Evolutionary conservation across 30 jellyfish, hydroid and myxozoan species (phyloP).

Genomic region (Hydractinia symbiolongicarpus): DNA sequence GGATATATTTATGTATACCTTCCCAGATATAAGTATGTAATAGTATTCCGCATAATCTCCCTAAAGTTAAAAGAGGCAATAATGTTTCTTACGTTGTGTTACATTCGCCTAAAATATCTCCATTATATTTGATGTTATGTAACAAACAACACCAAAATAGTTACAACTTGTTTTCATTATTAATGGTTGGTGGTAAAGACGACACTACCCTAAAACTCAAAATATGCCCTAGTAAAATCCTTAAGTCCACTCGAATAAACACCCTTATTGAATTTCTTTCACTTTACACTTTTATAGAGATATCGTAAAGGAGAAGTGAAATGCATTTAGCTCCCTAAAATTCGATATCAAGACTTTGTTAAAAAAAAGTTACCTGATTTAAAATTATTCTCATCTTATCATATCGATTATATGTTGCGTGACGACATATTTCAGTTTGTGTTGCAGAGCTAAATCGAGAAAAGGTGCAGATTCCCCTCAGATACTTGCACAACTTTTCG

Average conservation of each 20-base stretch:
- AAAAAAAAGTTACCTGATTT: neutral
- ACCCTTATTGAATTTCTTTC: no score
- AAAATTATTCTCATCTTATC: conserved; percentile 14
- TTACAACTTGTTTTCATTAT: no score
- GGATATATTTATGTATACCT: conserved; percentile 16
- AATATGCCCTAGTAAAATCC: no score
- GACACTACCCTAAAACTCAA: no score
- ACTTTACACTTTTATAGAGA: no score
- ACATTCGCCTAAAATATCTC: neutral
- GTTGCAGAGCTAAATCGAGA: neutral
- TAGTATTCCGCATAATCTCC: conserved; percentile 21
- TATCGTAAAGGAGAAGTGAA: no score
- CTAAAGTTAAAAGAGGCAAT: neutral
- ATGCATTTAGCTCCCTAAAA: no score
- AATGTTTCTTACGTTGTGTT: neutral
- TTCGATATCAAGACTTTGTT: no score
- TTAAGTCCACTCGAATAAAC: no score
- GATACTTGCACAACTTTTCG: neutral
- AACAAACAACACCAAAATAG: no score
- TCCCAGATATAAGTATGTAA: conserved; percentile 14
- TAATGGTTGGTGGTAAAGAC: no score
- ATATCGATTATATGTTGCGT: conserved; percentile 10
- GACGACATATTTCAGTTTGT: neutral
- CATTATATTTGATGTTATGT: no score
- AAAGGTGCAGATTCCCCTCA: neutral